Evolutionary conservation across 2,113 vertebrate genomes (phyloP), one percentile per base, ranked within the genome.

Genomic region (Ammodytes dubius): DNA sequence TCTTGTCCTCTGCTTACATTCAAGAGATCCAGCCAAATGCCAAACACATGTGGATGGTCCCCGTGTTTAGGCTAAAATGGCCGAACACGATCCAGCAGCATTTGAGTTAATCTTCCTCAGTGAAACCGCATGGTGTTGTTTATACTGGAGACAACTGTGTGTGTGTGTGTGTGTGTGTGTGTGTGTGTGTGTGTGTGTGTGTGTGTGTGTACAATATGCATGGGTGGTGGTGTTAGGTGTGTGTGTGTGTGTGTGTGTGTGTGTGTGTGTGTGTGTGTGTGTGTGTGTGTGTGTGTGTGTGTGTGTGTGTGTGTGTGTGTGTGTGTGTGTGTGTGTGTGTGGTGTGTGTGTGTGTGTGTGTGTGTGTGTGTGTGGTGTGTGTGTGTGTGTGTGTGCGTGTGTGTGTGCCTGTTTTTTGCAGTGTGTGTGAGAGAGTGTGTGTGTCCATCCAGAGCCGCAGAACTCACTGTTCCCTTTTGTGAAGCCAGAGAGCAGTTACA

Each of bases 91-190:
- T 87, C 88, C 84, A 77, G 88, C 87, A 83, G 88, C 81, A 87
- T 88, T 88, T 74, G 87, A 92, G 86, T 90, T 91, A 88, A 90
- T 92, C 88, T 91, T 84, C 86, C 87, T 85, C 53, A 90, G 86
- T 83, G 87, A 85, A 92, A 91, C 89, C 88, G 79, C 93, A 93
- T 91, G 85, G 85, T 77, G 86, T 82, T 91, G 89, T 94, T 94
- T 93, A 93, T 88, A 87, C 83, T 87, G 79, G 79, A 89, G 87
- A 87, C 86, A 76, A 89, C 68, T 45, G 82, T 79, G 89, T 83
- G 57, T 81, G 61, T 81, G 27, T 43, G 66, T 87, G 56, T 77
- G 56, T 70, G 50, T 15, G 6, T 47, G 64, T 37, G 40, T 72
- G 60, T 79, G 45, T 63, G 54, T 68, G 63, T 49, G 54, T 52